Evolutionary conservation across 2,113 vertebrate species (phyloP), one percentile per base, ranked within the genome.

Genomic region (Pardalotus punctatus): DNA sequence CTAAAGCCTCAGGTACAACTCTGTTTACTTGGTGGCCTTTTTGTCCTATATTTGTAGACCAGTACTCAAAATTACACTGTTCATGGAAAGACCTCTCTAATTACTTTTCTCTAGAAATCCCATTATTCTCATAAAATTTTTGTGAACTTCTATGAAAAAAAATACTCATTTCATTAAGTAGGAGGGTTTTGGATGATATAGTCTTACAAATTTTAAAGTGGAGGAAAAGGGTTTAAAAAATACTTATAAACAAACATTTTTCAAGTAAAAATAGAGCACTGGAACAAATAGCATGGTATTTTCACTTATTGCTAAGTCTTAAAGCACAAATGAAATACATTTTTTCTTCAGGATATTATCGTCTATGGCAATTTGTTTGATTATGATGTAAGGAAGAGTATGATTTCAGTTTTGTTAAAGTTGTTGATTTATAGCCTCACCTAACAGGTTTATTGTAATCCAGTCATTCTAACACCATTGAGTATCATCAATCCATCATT

Each of bases 361-460:
- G 1, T 38, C 3, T 10, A 23, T 29, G 40, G 15, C 67, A 76
- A 4, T n/a, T 40, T 22, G 0, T n/a, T 40, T 22, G 0, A 14
- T 71, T 74, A 38, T 58, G 11, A 35, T 50, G 14, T n/a, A 58
- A 53, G 13, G 14, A 61, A 86, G 5, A 53, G 12, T 27, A 9
- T 36, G 9, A 12, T 27, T 67, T 14, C 19, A 84, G 4, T 66
- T 67, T 53, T 70, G 6, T 25, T 84, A 53, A 5, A 58, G 17
- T n/a, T 79, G 12, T 29, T 79, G n/a, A 28, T 91, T 57, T 79
- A 25, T 33, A 58, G 24, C 17, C 33, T 48, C 28, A 60, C 14
- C 15, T 72, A 71, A 74, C 16, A 40, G 7, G 19, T 84, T 81
- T 79, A 71, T 67, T 81, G 11, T 50, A 47, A 78, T 33, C 12